Conservation (phyloP, 2,888 invertebrate genomes). For the Falcaria lacertinaria region DNA sequence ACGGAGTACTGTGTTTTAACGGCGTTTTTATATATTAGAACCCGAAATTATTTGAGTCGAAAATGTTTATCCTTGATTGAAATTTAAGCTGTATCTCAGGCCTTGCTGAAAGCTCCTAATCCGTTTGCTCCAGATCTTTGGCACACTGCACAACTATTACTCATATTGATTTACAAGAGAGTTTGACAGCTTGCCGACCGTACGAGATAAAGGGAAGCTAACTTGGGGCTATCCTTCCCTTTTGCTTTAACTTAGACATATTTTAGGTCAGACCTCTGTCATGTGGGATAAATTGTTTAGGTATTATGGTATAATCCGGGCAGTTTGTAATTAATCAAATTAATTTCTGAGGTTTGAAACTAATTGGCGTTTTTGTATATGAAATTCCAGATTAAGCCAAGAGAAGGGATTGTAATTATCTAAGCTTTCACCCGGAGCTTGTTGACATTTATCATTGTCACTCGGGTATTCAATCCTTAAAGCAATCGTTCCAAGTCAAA, state of each 20-base stretch:
- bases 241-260: not conserved
- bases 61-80: not conserved
- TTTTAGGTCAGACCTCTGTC: not conserved
- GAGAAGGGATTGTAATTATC: too few relatives aligned
- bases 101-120: not conserved
- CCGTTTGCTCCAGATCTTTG: slow-evolving; percentile 1
- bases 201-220: not conserved
- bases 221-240: not conserved
- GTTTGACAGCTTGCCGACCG: slow-evolving; percentile 7
- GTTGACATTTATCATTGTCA: too few relatives aligned
- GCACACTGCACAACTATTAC: slow-evolving; percentile 2
- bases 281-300: not conserved
- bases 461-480: not conserved
- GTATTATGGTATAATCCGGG: not conserved
- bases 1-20: slow-evolving; percentile 37
- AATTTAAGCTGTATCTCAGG: not conserved
- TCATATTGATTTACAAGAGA: slow-evolving; percentile 24
- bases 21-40: slow-evolving; percentile 9
- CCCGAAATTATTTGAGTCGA: slow-evolving; percentile 2
- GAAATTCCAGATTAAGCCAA: too few relatives aligned
- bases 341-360: not conserved
- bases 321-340: not conserved
- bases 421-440: too few relatives aligned
- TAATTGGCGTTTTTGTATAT: not conserved
- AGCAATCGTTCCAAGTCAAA: slow-evolving; percentile 5